Evolutionary conservation across 1,140 invertebrate genomes (phyloP).

Genomic region (Drosophila lini): DNA sequence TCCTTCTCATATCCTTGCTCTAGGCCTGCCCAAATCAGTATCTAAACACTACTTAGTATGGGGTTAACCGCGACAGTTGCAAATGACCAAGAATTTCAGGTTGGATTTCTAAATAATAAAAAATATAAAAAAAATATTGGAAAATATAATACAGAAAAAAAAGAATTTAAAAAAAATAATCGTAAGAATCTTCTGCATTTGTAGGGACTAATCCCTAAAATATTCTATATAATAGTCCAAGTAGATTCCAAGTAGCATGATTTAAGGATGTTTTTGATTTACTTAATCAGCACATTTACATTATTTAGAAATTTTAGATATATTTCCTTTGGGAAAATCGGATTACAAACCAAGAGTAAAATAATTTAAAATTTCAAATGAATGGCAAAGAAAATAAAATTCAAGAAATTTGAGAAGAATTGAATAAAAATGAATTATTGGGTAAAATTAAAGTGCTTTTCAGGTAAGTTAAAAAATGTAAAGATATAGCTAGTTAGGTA

Average conservation of each 20-base stretch:
- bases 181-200: background rate
- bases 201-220: background rate
- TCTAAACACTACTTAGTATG: slow-evolving; percentile 8
- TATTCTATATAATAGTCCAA: background rate
- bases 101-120: background rate
- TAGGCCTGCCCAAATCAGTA: slow-evolving; percentile 21
- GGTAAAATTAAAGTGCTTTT: background rate
- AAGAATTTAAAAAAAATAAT: background rate
- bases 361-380: background rate
- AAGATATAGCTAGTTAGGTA: slow-evolving; percentile 2
- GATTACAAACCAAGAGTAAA: background rate
- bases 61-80: slow-evolving; percentile 3
- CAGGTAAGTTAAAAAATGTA: background rate
- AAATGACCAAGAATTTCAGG: background rate
- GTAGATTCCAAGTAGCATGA: slow-evolving; percentile 7
- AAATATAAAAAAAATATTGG: slow-evolving; percentile 6
- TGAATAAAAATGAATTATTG: too few relatives aligned
- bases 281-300: background rate
- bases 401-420: background rate
- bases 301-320: background rate
- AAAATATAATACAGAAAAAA: slow-evolving; percentile 13
- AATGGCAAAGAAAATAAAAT: background rate
- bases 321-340: background rate
- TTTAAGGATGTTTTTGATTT: too few relatives aligned
- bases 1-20: slow-evolving; percentile 6